Evolutionary conservation across 2,113 vertebrate species (phyloP), one percentile per base, ranked within the genome.

Genomic region (Oreotrochilus melanogaster): DNA sequence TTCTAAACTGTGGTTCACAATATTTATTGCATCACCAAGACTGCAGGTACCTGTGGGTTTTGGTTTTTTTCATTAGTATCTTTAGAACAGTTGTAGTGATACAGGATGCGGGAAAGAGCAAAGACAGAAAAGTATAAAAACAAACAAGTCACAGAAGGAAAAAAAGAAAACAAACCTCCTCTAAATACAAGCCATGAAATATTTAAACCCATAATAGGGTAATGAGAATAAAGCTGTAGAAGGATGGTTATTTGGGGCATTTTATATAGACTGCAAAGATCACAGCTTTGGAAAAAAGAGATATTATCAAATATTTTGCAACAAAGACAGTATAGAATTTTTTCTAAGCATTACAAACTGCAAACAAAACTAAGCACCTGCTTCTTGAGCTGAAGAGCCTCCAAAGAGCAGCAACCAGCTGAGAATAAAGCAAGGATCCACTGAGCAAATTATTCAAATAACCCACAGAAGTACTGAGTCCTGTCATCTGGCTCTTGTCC

Each of bases 271-370:
- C 5, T 75, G 31, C 10, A 1, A 91, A 65, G 53, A 78, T 30
- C 1, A 1, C 3, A 23, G 22, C 67, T 81, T 37, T 54, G n/a
- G 35, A 83, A 60, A 14, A 65, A 47, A 61, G 17, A 51, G 16
- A 14, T 62, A 70, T 7, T 23, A 73, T 6, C 7, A 56, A 69
- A 88, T 39, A 25, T 18, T 62, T 74, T 37, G 10, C 35, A 69
- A 88, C 9, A 64, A 62, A 74, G 14, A 43, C 11, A 66, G 18
- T 7, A 72, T 0, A 4, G 35, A 1, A 0, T 42, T 31, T 57
- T 85, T 80, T 86, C 42, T 31, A 51, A 83, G 54, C 30, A 22
- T 50, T 69, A 48, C 62, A 65, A 86, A 66, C 37, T 73, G 35
- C n/a, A n/a, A 45, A 76, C 42, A 70, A n/a, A 86, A 91, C 16